A percentile compares a stretch with the other conserved stretches of the same genome.
Evolutionary conservation across 2,113 vertebrate genomes (phyloP).

Genomic region (Sinosuthora webbiana): DNA sequence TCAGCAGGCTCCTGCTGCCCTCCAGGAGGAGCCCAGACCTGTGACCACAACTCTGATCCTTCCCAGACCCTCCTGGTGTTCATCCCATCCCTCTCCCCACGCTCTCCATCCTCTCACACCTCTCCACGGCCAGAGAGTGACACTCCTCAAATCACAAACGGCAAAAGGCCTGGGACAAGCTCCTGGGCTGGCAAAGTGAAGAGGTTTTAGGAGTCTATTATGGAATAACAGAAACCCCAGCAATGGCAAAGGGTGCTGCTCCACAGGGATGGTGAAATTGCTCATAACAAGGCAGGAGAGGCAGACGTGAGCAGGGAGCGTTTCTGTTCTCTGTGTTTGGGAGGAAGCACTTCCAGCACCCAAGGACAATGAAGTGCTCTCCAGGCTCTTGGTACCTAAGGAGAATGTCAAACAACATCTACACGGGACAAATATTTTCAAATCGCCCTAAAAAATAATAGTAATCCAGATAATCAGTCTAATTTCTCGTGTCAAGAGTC

Average conservation of each 20-base stretch:
- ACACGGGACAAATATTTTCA: slow-evolving; percentile 22
- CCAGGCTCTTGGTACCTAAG: background rate
- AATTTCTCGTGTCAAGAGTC: background rate
- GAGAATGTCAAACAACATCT: slow-evolving; percentile 23
- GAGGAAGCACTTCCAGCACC: background rate
- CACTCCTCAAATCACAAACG: background rate
- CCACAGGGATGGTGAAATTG: background rate
- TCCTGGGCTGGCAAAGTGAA: background rate
- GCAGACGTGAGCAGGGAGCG: background rate
- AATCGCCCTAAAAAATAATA: slow-evolving; percentile 36
- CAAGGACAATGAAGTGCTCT: slow-evolving; percentile 36
- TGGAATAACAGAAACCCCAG: background rate
- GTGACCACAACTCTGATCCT: background rate
- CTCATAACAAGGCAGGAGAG: background rate
- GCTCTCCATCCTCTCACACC: background rate
- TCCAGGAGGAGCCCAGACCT: background rate
- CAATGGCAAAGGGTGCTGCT: background rate
- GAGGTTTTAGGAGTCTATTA: background rate
- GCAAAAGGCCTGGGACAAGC: background rate
- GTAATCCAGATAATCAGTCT: background rate
- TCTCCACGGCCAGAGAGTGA: background rate
- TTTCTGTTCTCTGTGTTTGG: background rate
- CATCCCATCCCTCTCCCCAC: background rate
- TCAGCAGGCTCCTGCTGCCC: background rate
- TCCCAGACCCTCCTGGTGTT: background rate